phyloP scores from a whole-genome alignment of 2,888 invertebrate species.

The Andrena dorsata region DNA sequence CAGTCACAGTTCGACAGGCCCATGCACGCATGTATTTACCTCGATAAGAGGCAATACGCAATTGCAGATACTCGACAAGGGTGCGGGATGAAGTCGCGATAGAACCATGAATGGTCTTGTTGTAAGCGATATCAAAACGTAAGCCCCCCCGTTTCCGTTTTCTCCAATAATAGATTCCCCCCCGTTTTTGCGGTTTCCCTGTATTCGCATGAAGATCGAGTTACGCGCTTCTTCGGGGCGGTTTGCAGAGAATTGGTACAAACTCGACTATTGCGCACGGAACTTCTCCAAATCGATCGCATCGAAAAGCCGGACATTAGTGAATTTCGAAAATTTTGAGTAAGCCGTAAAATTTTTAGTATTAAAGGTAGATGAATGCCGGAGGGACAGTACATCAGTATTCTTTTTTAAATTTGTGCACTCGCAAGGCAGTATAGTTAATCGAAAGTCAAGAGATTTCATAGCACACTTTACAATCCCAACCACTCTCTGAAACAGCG shows the following conservation, averaged over 20 bases:
- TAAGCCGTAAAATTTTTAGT: too few relatives aligned
- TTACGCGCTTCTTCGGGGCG: slow-evolving; percentile 25
- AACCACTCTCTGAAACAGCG: too few relatives aligned
- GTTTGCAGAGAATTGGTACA: slow-evolving; percentile 8
- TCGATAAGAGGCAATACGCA: slow-evolving; percentile 51
- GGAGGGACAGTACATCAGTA: too few relatives aligned
- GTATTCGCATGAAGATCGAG: slow-evolving; percentile 56
- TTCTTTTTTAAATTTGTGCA: too few relatives aligned
- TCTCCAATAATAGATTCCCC: slow-evolving; percentile 60
- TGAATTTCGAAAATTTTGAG: too few relatives aligned
- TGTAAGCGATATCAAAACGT: slow-evolving; percentile 58
- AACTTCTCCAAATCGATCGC: background rate
- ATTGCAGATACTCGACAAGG: slow-evolving; percentile 20
- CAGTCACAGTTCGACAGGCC: slow-evolving; percentile 37
- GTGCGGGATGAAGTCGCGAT: slow-evolving; percentile 14
- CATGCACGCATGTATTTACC: slow-evolving; percentile 40
- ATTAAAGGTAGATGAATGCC: too few relatives aligned
- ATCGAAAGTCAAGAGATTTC: too few relatives aligned
- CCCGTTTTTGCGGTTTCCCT: slow-evolving; percentile 45
- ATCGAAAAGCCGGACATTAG: too few relatives aligned
- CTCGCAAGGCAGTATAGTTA: too few relatives aligned
- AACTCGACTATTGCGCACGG: background rate
- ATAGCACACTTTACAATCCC: too few relatives aligned
- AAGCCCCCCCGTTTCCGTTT: slow-evolving; percentile 61
- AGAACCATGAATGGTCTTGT: slow-evolving; percentile 53